These are phyloP conservation scores for Apotomis betuletana DNA, from an alignment of 2,888 invertebrate genomes.

Conservation along the genomic window DNA sequence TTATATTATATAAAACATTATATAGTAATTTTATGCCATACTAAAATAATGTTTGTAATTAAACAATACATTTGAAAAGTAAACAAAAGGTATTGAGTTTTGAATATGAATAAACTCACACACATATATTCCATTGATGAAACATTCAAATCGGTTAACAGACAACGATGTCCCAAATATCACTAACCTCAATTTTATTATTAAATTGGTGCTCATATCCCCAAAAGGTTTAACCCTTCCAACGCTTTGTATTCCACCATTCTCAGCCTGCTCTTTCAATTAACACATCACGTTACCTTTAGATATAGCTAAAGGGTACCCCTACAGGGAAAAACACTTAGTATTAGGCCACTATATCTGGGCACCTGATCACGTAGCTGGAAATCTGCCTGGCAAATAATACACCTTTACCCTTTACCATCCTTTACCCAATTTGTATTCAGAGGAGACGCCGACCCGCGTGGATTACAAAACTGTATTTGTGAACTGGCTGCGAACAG, in stretches of 20 bases:
- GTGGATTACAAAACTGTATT: conserved; percentile 69
- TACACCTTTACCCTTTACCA: conserved; percentile 69
- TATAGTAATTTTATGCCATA: too few species aligned
- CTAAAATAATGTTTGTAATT: too few species aligned
- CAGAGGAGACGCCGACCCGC: conserved; percentile 55
- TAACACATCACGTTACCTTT: conserved; percentile 54
- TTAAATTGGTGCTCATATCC: conserved; percentile 35
- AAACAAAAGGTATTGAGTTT: too few species aligned
- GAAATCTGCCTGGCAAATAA: conserved; percentile 76
- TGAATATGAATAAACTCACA: neutral
- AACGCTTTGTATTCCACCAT: conserved; percentile 26
- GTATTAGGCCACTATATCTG: conserved; percentile 59
- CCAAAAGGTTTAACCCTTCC: conserved; percentile 26
- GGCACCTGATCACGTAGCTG: conserved; percentile 64
- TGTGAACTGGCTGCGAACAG: conserved; percentile 66
- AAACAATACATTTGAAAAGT: too few species aligned
- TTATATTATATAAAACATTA: too few species aligned
- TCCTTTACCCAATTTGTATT: conserved; percentile 70
- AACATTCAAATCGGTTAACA: conserved; percentile 22
- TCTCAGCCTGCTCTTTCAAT: conserved; percentile 50
- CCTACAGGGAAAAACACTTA: conserved; percentile 66
- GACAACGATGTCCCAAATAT: conserved; percentile 15
- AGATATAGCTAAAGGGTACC: conserved; percentile 23
- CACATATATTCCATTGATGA: conserved; percentile 1
- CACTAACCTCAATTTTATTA: conserved; percentile 19